These are phyloP conservation scores for Arrhamphus sclerolepis DNA, from an alignment of 2,797 vertebrate species.

Conservation along the genomic window DNA sequence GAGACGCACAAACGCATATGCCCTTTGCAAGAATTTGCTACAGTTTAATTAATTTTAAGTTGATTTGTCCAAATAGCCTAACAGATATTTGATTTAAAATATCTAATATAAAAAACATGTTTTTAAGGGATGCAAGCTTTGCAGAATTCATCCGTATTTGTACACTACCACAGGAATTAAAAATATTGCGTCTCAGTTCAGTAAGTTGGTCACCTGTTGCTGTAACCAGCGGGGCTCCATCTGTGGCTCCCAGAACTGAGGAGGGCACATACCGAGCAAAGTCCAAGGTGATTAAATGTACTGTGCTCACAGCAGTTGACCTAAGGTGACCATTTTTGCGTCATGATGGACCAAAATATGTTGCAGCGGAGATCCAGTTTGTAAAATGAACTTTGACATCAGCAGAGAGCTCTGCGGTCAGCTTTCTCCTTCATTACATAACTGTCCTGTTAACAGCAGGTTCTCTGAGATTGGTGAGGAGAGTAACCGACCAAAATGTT, in stretches of 20 bases:
- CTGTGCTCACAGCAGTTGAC: conserved; percentile 4
- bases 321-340: conserved; percentile 11
- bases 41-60: not conserved
- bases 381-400: conserved; percentile 54
- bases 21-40: not conserved
- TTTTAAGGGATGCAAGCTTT: too few species aligned
- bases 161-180: too few species aligned
- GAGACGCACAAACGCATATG: too few species aligned
- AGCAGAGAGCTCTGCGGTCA: conserved; percentile 19
- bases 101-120: too few species aligned
- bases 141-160: too few species aligned
- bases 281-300: not conserved
- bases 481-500: conserved; percentile 18
- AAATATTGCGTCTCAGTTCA: not conserved
- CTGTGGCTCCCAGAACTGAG: too few species aligned
- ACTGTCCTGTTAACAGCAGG: conserved; percentile 42
- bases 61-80: not conserved
- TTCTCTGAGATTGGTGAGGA: conserved; percentile 19
- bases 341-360: conserved; percentile 51
- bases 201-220: not conserved
- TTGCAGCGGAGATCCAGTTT: conserved; percentile 32
- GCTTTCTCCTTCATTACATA: conserved; percentile 55
- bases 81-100: not conserved
- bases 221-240: not conserved
- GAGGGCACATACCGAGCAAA: not conserved